phyloP scores from a whole-genome alignment of 2,888 invertebrate genomes.

The Sycophila texana region DNA sequence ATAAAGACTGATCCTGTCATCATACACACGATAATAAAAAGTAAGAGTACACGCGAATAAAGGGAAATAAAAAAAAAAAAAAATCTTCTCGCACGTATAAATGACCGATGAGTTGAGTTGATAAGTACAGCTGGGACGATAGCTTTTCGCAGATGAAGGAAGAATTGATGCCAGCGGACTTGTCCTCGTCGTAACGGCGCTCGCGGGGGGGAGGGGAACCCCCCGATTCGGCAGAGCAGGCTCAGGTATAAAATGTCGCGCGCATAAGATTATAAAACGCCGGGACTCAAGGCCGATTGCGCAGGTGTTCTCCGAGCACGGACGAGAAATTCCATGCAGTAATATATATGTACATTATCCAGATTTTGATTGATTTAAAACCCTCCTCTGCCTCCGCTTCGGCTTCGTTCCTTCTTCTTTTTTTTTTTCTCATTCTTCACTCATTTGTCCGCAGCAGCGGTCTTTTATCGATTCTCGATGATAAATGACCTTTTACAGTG shows the following conservation, averaged over 20 bases:
- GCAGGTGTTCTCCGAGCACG: neutral
- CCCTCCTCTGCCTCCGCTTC: neutral
- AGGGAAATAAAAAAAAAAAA: neutral
- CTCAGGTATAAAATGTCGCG: constrained; percentile 3
- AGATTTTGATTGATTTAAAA: constrained; percentile 22
- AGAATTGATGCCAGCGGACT: constrained; percentile 10
- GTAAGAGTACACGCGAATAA: neutral
- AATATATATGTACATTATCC: constrained; percentile 35
- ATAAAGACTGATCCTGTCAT: neutral
- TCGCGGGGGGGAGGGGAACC: neutral
- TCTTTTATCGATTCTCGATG: constrained; percentile 1
- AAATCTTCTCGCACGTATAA: constrained; percentile 5
- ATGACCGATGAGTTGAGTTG: constrained; percentile 21
- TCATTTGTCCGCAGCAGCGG: neutral
- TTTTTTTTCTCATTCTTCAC: neutral
- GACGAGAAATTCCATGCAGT: constrained; percentile 10
- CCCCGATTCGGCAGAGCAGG: neutral
- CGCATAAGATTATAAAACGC: no score
- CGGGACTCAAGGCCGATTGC: neutral
- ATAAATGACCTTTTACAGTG: neutral
- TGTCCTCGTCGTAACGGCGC: neutral
- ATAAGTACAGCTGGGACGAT: constrained; percentile 30
- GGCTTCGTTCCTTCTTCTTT: neutral
- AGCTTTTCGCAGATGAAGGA: constrained; percentile 9
- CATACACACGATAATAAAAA: constrained; percentile 2